Evolutionary conservation across 1,140 invertebrate species (phyloP).

Genomic region (Schlechtendalia chinensis): DNA sequence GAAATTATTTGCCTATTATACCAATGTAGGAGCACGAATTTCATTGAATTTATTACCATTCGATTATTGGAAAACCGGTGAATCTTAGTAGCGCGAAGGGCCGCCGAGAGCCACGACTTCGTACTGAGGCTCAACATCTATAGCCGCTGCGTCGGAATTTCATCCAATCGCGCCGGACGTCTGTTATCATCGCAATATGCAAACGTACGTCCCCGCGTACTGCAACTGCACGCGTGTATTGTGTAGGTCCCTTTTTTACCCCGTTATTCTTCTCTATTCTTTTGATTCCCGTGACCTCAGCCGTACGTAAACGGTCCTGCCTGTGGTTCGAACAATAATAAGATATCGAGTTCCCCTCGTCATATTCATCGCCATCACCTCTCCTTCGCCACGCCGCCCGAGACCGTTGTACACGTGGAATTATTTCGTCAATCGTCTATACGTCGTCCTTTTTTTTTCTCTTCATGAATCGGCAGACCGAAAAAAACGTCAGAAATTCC

Average conservation of each 20-base stretch:
- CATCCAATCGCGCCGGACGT: neutral
- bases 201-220: neutral
- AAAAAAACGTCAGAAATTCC: slow-evolving; percentile 12
- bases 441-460: no score
- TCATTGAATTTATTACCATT: no score
- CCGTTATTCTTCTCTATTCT: neutral
- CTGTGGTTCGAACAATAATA: neutral
- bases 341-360: neutral
- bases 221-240: neutral
- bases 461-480: neutral
- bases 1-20: no score
- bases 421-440: slow-evolving; percentile 17
- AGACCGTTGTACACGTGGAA: neutral
- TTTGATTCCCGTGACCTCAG: slow-evolving; percentile 22
- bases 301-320: neutral
- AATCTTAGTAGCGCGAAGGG: no score
- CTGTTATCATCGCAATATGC: neutral
- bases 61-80: no score
- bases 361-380: neutral
- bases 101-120: no score
- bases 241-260: neutral
- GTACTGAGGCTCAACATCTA: no score
- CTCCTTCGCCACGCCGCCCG: neutral
- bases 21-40: no score
- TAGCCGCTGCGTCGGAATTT: no score